These are phyloP conservation scores for Choristoneura fumiferana DNA, from an alignment of 1,140 invertebrate genomes.

Conservation along the genomic window DNA sequence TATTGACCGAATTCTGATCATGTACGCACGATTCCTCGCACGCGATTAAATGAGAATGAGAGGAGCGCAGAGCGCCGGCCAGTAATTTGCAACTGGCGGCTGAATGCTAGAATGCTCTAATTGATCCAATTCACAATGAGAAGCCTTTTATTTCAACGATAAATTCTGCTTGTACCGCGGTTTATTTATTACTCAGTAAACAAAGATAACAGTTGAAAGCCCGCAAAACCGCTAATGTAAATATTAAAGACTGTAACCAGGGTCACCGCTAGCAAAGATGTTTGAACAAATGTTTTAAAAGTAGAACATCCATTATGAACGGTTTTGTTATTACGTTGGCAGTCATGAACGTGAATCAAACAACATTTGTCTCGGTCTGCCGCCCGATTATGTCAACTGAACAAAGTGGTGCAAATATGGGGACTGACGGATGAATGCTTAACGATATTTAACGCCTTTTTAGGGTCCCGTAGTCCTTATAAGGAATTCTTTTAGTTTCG, in stretches of 20 bases:
- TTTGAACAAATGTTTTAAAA: constrained; percentile 31
- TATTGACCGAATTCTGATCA: too few species aligned
- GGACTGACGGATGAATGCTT: not conserved
- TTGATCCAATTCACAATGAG: too few species aligned
- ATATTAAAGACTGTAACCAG: constrained; percentile 21
- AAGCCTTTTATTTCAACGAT: too few species aligned
- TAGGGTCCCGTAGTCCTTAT: too few species aligned
- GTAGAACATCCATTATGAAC: constrained; percentile 20
- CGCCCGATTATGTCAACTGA: constrained; percentile 13
- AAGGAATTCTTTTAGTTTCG: too few species aligned
- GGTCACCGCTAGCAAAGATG: constrained; percentile 31
- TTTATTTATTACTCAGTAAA: too few species aligned
- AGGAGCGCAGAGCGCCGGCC: too few species aligned
- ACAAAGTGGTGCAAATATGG: constrained; percentile 8
- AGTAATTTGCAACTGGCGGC: too few species aligned
- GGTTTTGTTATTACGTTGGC: constrained; percentile 7
- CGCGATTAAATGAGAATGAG: too few species aligned
- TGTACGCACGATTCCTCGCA: too few species aligned
- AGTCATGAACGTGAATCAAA: not conserved
- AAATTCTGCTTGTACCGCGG: too few species aligned
- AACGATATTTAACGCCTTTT: constrained; percentile 5
- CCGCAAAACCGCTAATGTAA: not conserved
- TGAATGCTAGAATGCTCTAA: too few species aligned
- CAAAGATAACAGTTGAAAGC: not conserved
- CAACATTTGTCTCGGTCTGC: constrained; percentile 10